Conservation (phyloP, 2,113 vertebrate genomes). For the Brachyhypopomus gauderio region DNA sequence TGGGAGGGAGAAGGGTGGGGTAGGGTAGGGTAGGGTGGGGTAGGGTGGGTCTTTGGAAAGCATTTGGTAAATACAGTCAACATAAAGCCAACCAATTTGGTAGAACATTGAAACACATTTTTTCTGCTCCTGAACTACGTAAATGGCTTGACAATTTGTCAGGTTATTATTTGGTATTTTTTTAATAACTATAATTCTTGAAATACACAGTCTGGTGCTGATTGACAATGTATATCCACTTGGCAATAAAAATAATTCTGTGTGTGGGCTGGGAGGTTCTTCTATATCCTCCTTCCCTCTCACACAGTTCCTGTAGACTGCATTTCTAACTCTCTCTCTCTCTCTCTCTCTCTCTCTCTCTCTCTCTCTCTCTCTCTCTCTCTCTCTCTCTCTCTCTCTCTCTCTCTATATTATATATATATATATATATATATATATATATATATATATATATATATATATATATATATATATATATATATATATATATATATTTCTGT, state of each 20-base stretch:
- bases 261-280: background rate
- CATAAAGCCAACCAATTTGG: background rate
- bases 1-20: conserved; percentile 32
- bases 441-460: too few relatives aligned
- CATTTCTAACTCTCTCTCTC: background rate
- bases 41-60: background rate
- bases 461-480: too few relatives aligned
- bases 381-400: conserved; percentile 35
- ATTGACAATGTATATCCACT: background rate
- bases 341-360: conserved; percentile 4
- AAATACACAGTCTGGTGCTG: too few relatives aligned
- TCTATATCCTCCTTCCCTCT: background rate
- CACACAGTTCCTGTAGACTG: background rate
- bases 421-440: too few relatives aligned
- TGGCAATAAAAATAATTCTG: conserved; percentile 5
- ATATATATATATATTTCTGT: too few relatives aligned
- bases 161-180: background rate
- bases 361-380: conserved; percentile 28
- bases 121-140: background rate
- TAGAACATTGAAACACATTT: background rate
- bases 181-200: background rate
- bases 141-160: too few relatives aligned
- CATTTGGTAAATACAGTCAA: background rate
- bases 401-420: too few relatives aligned
- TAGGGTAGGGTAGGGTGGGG: background rate